phyloP scores from a whole-genome alignment of 2,113 vertebrate species.

The Okapia johnstoni region DNA sequence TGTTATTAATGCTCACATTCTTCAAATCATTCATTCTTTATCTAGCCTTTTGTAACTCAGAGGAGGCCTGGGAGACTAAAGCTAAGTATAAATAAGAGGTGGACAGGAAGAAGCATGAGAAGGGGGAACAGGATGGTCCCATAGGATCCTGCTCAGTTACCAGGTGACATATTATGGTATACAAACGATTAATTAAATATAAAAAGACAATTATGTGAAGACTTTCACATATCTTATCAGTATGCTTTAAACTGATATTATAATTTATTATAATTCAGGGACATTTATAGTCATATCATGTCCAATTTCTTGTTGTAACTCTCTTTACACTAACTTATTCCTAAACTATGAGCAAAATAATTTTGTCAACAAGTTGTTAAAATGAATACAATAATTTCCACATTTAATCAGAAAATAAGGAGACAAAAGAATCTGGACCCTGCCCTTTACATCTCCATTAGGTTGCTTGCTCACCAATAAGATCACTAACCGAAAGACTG shows the following conservation, averaged over 20 bases:
- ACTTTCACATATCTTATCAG: neutral
- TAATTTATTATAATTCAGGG: neutral
- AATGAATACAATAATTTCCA: neutral
- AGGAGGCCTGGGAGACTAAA: neutral
- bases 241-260: neutral
- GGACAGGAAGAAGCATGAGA: neutral
- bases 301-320: neutral
- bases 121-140: neutral
- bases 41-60: neutral
- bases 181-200: neutral
- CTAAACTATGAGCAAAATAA: neutral
- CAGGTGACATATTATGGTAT: neutral
- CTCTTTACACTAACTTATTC: neutral
- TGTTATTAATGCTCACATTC: neutral
- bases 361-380: neutral
- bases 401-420: neutral
- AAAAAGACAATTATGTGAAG: neutral
- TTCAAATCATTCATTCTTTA: neutral
- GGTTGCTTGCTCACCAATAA: neutral
- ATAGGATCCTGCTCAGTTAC: neutral
- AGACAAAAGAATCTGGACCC: neutral
- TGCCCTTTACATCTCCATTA: neutral
- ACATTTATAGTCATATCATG: neutral
- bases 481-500: neutral
- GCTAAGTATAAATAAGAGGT: neutral